A percentile compares a stretch with the other conserved stretches of the same genome.
Evolutionary conservation across 2,797 vertebrate species (phyloP).

Genomic region (Eulemur coronatus): DNA sequence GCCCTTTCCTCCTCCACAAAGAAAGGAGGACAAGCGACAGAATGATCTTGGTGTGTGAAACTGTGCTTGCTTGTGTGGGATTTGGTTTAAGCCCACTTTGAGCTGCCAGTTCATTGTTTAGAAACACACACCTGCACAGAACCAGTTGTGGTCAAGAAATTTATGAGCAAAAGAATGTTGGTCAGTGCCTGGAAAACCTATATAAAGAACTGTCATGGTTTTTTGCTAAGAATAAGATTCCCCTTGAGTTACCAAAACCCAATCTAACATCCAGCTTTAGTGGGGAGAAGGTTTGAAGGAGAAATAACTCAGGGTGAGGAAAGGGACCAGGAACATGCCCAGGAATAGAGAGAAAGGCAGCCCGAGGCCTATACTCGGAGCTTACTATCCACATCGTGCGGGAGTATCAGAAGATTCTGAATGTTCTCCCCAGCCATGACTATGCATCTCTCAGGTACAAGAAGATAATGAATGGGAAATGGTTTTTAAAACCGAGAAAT

Average conservation of each 20-base stretch:
- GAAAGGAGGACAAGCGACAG: background rate
- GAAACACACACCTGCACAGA: slow-evolving; percentile 81
- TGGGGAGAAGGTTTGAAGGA: background rate
- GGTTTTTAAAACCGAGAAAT: background rate
- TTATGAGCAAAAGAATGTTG: slow-evolving; percentile 81
- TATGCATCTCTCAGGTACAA: background rate
- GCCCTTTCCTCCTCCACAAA: background rate
- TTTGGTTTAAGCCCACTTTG: slow-evolving; percentile 68
- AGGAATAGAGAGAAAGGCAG: background rate
- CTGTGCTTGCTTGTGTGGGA: slow-evolving; percentile 61
- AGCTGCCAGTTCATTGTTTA: slow-evolving; percentile 75
- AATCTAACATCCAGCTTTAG: slow-evolving; percentile 50
- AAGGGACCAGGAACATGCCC: background rate
- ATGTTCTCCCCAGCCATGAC: background rate
- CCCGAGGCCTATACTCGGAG: background rate
- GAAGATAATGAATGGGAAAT: background rate
- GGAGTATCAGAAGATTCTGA: background rate
- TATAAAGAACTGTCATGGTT: slow-evolving; percentile 65
- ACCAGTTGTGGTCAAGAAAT: slow-evolving; percentile 76
- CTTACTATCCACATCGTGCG: background rate
- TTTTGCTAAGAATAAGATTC: slow-evolving; percentile 75
- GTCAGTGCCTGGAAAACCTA: slow-evolving; percentile 76
- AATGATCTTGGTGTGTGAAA: slow-evolving; percentile 55
- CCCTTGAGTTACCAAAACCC: slow-evolving; percentile 64
- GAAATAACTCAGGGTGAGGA: background rate